Evolutionary conservation across 2,888 invertebrate genomes (phyloP).

Genomic region (Drosophila emarginata): DNA sequence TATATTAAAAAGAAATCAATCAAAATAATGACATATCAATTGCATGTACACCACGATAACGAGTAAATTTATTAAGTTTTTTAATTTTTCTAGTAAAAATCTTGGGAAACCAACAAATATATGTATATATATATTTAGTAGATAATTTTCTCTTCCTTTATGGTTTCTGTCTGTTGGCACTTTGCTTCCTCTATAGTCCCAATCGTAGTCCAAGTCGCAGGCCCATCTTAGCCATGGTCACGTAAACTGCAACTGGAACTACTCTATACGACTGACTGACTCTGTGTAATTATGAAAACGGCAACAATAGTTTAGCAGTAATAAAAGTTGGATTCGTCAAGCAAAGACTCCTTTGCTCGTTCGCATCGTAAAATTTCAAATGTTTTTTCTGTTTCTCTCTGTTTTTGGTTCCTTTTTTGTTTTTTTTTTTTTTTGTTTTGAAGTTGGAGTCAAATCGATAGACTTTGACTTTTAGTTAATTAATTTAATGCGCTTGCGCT

Average conservation of each 20-base stretch:
- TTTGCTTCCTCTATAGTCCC: not conserved
- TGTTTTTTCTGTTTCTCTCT: not conserved
- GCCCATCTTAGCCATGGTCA: slow-evolving; percentile 43
- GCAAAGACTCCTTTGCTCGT: slow-evolving; percentile 28
- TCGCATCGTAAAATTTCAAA: slow-evolving; percentile 6
- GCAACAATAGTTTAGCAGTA: slow-evolving; percentile 36
- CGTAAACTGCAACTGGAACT: slow-evolving; percentile 50
- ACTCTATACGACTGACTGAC: slow-evolving; percentile 8
- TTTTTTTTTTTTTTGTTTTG: not conserved
- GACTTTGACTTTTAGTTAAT: slow-evolving; percentile 72
- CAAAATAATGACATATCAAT: not conserved
- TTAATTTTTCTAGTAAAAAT: not conserved
- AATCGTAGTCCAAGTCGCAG: not conserved
- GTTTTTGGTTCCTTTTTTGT: not conserved
- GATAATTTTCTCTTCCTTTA: slow-evolving; percentile 8
- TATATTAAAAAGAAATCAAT: not conserved
- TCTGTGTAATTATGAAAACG: slow-evolving; percentile 48
- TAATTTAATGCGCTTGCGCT: slow-evolving; percentile 73
- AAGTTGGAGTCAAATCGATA: slow-evolving; percentile 58
- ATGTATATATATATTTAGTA: not conserved
- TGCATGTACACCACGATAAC: not conserved
- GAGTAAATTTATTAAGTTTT: not conserved
- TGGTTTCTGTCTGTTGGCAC: not conserved
- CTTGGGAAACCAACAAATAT: not conserved
- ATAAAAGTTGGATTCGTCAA: slow-evolving; percentile 44